Conservation (phyloP, 2,113 vertebrate genomes). For the Lampris incognitus region DNA sequence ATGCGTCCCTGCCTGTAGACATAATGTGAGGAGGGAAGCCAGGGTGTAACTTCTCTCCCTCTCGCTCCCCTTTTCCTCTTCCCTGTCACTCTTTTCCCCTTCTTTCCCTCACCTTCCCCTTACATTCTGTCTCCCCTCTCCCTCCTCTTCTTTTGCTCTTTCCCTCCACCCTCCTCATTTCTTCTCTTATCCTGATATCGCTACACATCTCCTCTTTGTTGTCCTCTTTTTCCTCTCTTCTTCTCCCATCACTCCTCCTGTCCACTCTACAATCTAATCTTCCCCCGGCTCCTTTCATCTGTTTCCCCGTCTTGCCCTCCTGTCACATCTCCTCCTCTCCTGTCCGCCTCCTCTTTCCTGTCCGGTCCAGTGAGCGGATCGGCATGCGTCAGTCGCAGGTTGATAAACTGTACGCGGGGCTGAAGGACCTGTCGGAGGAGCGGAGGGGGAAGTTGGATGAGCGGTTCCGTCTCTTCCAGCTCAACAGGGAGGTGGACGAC, state of each 20-base stretch:
- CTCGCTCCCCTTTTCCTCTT: background rate
- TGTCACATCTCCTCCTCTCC: background rate
- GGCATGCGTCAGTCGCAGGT: conserved; percentile 99
- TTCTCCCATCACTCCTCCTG: background rate
- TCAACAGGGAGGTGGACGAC: conserved; percentile 98
- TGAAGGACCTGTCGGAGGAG: conserved; percentile 96
- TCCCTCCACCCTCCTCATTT: background rate
- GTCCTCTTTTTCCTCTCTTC: background rate
- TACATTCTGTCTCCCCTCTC: too few relatives aligned
- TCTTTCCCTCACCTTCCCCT: too few relatives aligned
- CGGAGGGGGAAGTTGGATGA: conserved; percentile 95
- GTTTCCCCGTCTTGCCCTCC: background rate
- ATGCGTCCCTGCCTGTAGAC: too few relatives aligned
- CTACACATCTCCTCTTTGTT: background rate
- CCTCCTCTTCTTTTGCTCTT: background rate
- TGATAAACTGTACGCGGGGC: conserved; percentile 96
- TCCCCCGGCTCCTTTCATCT: background rate
- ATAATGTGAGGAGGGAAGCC: too few relatives aligned
- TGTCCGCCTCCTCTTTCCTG: background rate
- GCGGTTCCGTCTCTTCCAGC: conserved; percentile 94
- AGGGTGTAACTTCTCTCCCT: background rate
- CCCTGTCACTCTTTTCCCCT: background rate
- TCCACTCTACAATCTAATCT: background rate
- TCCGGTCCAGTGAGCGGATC: conserved; percentile 89
- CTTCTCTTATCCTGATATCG: background rate